Conservation (phyloP, 2,888 invertebrate genomes). For the Apomyelois bistriatella region DNA sequence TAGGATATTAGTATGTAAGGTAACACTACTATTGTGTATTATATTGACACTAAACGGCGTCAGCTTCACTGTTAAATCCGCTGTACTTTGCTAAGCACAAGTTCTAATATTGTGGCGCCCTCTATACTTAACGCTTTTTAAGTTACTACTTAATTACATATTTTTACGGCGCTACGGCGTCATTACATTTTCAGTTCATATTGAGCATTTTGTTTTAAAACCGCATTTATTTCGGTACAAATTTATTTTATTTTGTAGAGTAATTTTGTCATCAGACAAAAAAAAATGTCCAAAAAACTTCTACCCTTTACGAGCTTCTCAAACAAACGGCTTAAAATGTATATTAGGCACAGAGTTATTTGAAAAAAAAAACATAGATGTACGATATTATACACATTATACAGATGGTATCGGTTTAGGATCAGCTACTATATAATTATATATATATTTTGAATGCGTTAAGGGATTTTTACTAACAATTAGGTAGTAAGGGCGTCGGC, state of each 20-base stretch:
- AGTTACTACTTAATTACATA: background rate
- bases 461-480: slow-evolving; percentile 78
- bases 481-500: slow-evolving; percentile 54
- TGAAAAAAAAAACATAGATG: slow-evolving; percentile 59
- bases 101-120: slow-evolving; percentile 7
- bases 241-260: slow-evolving; percentile 35
- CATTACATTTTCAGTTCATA: slow-evolving; percentile 40
- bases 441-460: slow-evolving; percentile 78
- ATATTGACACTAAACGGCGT: slow-evolving; percentile 39
- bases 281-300: slow-evolving; percentile 48
- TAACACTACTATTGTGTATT: slow-evolving; percentile 65
- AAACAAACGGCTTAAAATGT: slow-evolving; percentile 72
- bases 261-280: slow-evolving; percentile 39
- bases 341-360: slow-evolving; percentile 77
- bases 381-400: slow-evolving; percentile 71
- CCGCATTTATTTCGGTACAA: slow-evolving; percentile 49
- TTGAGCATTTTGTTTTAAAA: slow-evolving; percentile 27
- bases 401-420: slow-evolving; percentile 62
- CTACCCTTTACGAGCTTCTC: slow-evolving; percentile 70
- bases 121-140: background rate
- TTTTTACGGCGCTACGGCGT: slow-evolving; percentile 21
- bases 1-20: slow-evolving; percentile 51
- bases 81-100: slow-evolving; percentile 21
- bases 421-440: slow-evolving; percentile 65
- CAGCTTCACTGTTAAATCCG: slow-evolving; percentile 33